Evolutionary conservation across 2,113 vertebrate species (phyloP), one percentile per base, ranked within the genome.

Genomic region (Entelurus aequoreus): DNA sequence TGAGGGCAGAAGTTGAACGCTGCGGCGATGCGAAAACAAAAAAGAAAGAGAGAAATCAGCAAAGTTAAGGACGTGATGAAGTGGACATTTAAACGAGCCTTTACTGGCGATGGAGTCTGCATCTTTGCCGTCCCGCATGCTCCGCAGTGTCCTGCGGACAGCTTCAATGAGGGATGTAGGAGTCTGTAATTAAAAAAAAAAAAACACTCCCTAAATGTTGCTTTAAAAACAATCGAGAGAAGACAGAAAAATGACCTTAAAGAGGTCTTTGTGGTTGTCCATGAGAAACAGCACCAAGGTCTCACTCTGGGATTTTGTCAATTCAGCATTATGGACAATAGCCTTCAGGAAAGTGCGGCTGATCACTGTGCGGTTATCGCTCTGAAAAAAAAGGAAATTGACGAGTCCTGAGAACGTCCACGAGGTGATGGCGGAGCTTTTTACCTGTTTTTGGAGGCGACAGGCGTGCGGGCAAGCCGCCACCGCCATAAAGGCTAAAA

Each of bases 1-100:
- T 63, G 87, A 75, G 92, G 86, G 76, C 93, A 94, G 88, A 94
- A 94, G 10, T 83, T 87, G 78, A 94, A 93, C 8, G 78, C 93
- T 95, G 81, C 71, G 67, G 16, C 15, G 16, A 38, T 9, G 40
- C 10, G 15, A 40, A n/a, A 19, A 12, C 15, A 16, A 42, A 28
- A 19, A 11, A 6, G 50, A 8, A 10, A 5, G 8, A 19, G n/a
- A 4, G 50, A 4, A 5, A 21, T 16, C 4, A 52, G 50, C 19
- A 52, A 15, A 16, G 8, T 15, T 8, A 40, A 40, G 38, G 38
- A 40, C 6, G 38, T 40, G 38, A 57, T 37, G 48, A 65, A 16
- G 8, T 1, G 4, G 21, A 8, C 6, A n/a, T 6, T 5, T 46
- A 6, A 8, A 28, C 55, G 68, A 38, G 12, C 84, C 68, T 74